Evolutionary conservation across 1,140 invertebrate genomes (phyloP).

Genomic region (Oedothorax gibbosus): DNA sequence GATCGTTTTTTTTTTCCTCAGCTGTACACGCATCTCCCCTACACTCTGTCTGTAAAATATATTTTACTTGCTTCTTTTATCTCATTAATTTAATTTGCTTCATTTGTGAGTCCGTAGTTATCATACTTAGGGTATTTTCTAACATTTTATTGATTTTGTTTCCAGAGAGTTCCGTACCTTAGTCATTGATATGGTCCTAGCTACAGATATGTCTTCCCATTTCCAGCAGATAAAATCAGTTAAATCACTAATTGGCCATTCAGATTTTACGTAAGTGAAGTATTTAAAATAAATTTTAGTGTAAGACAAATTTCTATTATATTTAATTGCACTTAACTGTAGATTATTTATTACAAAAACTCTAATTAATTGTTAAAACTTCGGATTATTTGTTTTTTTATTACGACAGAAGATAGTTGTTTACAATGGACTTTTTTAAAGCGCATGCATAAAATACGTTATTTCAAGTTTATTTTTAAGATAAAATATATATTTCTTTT

Average conservation of each 20-base stretch:
- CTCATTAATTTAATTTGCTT: not conserved
- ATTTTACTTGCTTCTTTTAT: too few relatives aligned
- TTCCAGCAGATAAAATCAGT: constrained; percentile 98
- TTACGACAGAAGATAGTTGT: not conserved
- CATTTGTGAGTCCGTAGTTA: not conserved
- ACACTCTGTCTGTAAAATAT: too few relatives aligned
- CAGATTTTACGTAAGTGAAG: constrained; percentile 49
- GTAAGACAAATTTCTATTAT: too few relatives aligned
- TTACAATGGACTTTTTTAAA: not conserved
- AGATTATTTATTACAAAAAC: too few relatives aligned
- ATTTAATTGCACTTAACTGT: too few relatives aligned
- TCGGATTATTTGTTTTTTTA: too few relatives aligned
- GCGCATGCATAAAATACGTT: not conserved
- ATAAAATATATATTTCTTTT: constrained; percentile 55
- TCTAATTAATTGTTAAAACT: too few relatives aligned
- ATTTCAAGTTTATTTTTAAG: not conserved
- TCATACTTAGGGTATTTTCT: not conserved
- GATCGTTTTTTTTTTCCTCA: too few relatives aligned
- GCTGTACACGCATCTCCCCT: too few relatives aligned
- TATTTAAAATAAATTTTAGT: not conserved
- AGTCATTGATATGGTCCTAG: constrained; percentile 97
- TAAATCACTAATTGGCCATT: constrained; percentile 85
- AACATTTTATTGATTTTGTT: not conserved
- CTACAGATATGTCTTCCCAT: constrained; percentile 95
- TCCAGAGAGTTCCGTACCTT: constrained; percentile 87